Percentiles rank a stretch among this genome's conserved stretches.
These are phyloP conservation scores for Samia ricini DNA, from an alignment of 1,140 invertebrate genomes.

Conservation along the genomic window DNA sequence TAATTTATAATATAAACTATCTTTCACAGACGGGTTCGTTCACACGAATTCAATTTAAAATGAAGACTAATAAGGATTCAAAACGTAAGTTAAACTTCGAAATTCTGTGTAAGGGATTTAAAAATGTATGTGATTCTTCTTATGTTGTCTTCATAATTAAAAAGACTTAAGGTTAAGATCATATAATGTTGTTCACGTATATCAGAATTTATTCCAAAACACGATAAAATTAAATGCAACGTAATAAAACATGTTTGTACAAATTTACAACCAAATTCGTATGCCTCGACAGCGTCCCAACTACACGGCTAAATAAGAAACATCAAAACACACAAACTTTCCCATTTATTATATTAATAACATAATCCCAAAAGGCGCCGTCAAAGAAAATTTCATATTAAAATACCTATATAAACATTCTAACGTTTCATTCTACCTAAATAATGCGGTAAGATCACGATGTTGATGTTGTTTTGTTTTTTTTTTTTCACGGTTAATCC, in stretches of 20 bases:
- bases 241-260: no score
- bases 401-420: not conserved
- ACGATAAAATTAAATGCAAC: no score
- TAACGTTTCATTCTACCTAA: not conserved
- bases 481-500: slow-evolving; percentile 31
- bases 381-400: slow-evolving; percentile 1
- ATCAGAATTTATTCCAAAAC: no score
- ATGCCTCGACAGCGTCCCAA: no score
- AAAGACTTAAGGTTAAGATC: no score
- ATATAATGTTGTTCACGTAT: no score
- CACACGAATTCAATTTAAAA: not conserved
- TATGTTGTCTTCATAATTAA: no score
- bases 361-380: not conserved
- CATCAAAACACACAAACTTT: not conserved
- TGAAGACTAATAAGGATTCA: not conserved
- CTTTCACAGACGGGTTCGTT: not conserved
- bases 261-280: no score
- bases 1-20: not conserved
- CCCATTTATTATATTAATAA: not conserved
- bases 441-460: not conserved
- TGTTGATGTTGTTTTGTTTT: slow-evolving; percentile 18
- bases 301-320: no score
- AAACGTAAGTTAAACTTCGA: no score
- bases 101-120: no score
- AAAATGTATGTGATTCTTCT: no score